Conservation (phyloP, 37 sponge, comb jelly and placozoan species). For the Hexactinellida sp. region DNA sequence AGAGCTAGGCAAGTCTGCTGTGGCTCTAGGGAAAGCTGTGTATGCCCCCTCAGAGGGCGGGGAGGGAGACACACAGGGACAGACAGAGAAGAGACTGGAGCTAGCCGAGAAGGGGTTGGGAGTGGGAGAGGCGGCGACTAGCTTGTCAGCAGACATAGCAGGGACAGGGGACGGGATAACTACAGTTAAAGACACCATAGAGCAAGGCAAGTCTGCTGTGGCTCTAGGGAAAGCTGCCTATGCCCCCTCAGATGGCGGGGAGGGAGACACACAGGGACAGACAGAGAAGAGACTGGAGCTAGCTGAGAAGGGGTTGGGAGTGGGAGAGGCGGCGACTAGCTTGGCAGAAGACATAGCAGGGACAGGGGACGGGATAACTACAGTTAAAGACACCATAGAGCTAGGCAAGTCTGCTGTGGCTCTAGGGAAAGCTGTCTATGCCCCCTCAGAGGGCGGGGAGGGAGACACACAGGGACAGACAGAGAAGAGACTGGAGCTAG, state of each 20-base stretch:
- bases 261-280: neutral
- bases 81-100: neutral
- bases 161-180: neutral
- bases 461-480: neutral
- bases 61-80: too few species aligned
- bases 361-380: neutral
- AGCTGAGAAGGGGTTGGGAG: neutral
- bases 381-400: neutral
- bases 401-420: neutral
- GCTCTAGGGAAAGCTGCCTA: neutral
- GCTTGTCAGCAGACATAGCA: neutral
- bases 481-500: conserved; percentile 3
- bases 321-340: neutral
- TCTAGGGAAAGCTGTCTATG: neutral
- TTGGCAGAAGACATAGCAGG: neutral
- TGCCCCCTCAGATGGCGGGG: neutral
- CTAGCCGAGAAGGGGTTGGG: neutral
- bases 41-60: too few species aligned
- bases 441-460: neutral
- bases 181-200: neutral
- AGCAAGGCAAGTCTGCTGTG: neutral
- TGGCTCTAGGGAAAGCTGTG: too few species aligned
- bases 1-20: too few species aligned
- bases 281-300: neutral
- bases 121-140: neutral